A percentile compares a stretch with the other conserved stretches of the same genome.
phyloP scores from a whole-genome alignment of 2,797 vertebrate genomes.

The Parauchenoglanis punctatus region DNA sequence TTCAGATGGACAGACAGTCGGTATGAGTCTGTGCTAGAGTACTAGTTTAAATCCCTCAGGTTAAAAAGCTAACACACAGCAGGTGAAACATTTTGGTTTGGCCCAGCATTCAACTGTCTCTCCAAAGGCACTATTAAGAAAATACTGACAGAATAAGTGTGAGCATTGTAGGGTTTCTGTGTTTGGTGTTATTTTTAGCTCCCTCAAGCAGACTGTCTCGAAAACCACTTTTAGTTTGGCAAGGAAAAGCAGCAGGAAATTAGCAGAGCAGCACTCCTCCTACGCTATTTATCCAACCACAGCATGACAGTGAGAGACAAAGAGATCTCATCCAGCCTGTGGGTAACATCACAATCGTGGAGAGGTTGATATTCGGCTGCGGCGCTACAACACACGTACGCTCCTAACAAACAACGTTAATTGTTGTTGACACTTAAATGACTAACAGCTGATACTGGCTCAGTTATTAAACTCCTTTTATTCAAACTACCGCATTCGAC shows the following conservation, averaged over 20 bases:
- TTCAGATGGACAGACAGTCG: not conserved
- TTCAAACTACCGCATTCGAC: not conserved
- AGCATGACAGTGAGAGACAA: slow-evolving; percentile 30
- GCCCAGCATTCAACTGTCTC: not conserved
- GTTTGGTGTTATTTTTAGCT: slow-evolving; percentile 41
- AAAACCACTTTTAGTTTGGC: slow-evolving; percentile 40
- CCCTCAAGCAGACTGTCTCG: slow-evolving; percentile 20
- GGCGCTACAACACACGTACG: not conserved
- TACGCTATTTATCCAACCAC: slow-evolving; percentile 33
- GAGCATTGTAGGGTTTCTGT: slow-evolving; percentile 31
- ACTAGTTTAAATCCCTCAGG: not conserved
- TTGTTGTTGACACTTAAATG: slow-evolving; percentile 18
- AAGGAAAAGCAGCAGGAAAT: slow-evolving; percentile 41
- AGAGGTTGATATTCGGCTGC: slow-evolving; percentile 3
- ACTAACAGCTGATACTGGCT: slow-evolving; percentile 4
- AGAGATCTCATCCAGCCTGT: slow-evolving; percentile 25
- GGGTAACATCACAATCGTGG: slow-evolving; percentile 19
- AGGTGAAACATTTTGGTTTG: slow-evolving; percentile 9
- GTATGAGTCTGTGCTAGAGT: not conserved
- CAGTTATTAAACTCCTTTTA: not conserved
- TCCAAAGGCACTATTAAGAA: slow-evolving; percentile 4
- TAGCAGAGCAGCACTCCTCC: slow-evolving; percentile 34
- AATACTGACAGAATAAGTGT: slow-evolving; percentile 23
- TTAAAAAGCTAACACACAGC: not conserved
- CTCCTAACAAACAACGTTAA: slow-evolving; percentile 11